Conservation (phyloP, 2,797 vertebrate species). For the Sebastes glaucus region DNA sequence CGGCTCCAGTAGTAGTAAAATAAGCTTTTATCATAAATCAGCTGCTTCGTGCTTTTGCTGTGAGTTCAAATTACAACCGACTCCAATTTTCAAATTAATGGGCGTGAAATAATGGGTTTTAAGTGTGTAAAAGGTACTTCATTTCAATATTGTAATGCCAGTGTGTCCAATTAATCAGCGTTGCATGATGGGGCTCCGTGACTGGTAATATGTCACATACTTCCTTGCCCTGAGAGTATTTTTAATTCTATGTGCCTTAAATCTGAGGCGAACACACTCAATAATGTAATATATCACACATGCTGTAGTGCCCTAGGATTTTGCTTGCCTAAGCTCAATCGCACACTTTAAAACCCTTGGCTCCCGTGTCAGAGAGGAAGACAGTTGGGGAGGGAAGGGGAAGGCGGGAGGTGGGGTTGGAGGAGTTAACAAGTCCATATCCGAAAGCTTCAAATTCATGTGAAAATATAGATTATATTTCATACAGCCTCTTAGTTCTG, state of each 20-base stretch:
- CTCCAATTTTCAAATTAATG: slow-evolving; percentile 72
- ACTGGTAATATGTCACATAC: slow-evolving; percentile 63
- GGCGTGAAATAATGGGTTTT: slow-evolving; percentile 69
- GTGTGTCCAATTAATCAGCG: slow-evolving; percentile 56
- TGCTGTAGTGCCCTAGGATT: slow-evolving; percentile 40
- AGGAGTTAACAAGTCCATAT: not conserved
- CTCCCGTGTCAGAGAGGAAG: slow-evolving; percentile 36
- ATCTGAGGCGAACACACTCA: slow-evolving; percentile 69
- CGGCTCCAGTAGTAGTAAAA: slow-evolving; percentile 58
- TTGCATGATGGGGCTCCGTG: slow-evolving; percentile 44
- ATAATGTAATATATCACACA: slow-evolving; percentile 71
- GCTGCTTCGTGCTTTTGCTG: slow-evolving; percentile 41
- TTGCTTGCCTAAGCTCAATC: slow-evolving; percentile 70
- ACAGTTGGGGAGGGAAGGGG: not conserved
- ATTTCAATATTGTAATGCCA: slow-evolving; percentile 73
- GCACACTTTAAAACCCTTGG: slow-evolving; percentile 52
- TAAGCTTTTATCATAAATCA: slow-evolving; percentile 73
- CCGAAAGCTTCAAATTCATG: not conserved
- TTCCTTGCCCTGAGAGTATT: slow-evolving; percentile 63
- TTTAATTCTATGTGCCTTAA: slow-evolving; percentile 73
- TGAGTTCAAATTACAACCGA: slow-evolving; percentile 49
- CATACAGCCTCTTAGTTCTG: not conserved
- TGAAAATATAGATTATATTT: not conserved
- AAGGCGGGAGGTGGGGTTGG: not conserved
- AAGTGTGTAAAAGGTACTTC: slow-evolving; percentile 72